phyloP scores from a whole-genome alignment of 2,888 invertebrate species.

The Xylota segnis region DNA sequence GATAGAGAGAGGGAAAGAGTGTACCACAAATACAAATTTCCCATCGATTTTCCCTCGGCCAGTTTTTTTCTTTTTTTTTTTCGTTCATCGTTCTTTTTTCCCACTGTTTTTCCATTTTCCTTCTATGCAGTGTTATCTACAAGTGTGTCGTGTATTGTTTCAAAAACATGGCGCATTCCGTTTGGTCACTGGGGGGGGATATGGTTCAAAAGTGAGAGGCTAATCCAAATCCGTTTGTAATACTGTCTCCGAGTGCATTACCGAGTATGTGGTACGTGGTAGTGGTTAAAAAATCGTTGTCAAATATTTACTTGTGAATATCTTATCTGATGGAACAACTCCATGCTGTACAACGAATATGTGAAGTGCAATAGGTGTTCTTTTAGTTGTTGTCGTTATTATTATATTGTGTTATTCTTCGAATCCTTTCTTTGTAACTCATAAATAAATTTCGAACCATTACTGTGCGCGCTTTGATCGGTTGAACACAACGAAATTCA shows the following conservation, averaged over 20 bases:
- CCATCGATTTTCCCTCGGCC: slow-evolving; percentile 67
- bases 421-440: neutral
- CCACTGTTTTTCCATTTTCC: slow-evolving; percentile 10
- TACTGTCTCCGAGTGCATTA: slow-evolving; percentile 24
- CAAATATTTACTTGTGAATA: slow-evolving; percentile 39
- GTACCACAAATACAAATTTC: slow-evolving; percentile 65
- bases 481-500: slow-evolving; percentile 37
- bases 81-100: slow-evolving; percentile 27
- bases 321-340: slow-evolving; percentile 21
- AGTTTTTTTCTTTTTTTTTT: slow-evolving; percentile 51
- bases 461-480: slow-evolving; percentile 35
- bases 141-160: slow-evolving; percentile 51
- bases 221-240: slow-evolving; percentile 46
- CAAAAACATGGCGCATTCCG: slow-evolving; percentile 38
- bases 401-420: neutral
- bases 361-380: slow-evolving; percentile 7
- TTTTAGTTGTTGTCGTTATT: neutral
- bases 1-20: slow-evolving; percentile 46
- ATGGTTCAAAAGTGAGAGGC: slow-evolving; percentile 8
- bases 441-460: slow-evolving; percentile 12
- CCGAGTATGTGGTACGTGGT: slow-evolving; percentile 13
- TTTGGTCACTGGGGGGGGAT: neutral
- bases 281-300: slow-evolving; percentile 23
- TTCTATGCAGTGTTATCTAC: slow-evolving; percentile 57
- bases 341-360: slow-evolving; percentile 30